phyloP scores from a whole-genome alignment of 1,140 invertebrate genomes.

The Drosophila persimilis region DNA sequence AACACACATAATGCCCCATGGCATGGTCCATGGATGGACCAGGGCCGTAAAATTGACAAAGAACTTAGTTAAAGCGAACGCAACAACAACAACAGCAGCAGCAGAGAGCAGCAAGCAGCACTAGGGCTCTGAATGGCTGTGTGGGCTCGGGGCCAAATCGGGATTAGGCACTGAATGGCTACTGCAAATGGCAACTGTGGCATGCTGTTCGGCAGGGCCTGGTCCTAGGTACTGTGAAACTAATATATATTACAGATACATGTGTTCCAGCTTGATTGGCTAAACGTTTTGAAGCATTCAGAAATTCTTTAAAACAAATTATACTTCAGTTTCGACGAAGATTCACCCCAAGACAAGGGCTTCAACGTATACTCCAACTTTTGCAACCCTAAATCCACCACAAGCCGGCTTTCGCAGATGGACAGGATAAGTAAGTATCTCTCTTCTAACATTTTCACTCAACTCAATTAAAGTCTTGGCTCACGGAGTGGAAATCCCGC shows the following conservation, averaged over 20 bases:
- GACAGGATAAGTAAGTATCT: conserved; percentile 13
- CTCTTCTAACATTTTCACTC: conserved; percentile 35
- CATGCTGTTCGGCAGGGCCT: not conserved
- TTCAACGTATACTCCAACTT: no score
- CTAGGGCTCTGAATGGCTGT: conserved; percentile 1
- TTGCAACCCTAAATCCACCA: no score
- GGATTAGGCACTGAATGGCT: conserved; percentile 27
- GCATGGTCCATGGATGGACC: conserved; percentile 17
- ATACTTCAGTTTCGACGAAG: no score
- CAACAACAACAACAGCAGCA: conserved; percentile 26
- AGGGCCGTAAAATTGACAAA: conserved; percentile 63
- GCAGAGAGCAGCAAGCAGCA: not conserved
- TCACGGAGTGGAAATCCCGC: not conserved
- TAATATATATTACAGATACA: not conserved
- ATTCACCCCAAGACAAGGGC: no score
- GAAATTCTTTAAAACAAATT: no score
- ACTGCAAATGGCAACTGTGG: conserved; percentile 5
- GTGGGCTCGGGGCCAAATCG: conserved; percentile 8
- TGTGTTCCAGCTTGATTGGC: no score
- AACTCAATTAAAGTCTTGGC: conserved; percentile 40
- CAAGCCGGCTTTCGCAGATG: conserved; percentile 4
- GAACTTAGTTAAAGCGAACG: conserved; percentile 64
- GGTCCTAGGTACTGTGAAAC: not conserved
- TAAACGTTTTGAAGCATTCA: no score
- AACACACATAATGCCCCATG: conserved; percentile 52